Conservation (phyloP, 2,888 invertebrate species). For the Pyrochroa serraticornis region DNA sequence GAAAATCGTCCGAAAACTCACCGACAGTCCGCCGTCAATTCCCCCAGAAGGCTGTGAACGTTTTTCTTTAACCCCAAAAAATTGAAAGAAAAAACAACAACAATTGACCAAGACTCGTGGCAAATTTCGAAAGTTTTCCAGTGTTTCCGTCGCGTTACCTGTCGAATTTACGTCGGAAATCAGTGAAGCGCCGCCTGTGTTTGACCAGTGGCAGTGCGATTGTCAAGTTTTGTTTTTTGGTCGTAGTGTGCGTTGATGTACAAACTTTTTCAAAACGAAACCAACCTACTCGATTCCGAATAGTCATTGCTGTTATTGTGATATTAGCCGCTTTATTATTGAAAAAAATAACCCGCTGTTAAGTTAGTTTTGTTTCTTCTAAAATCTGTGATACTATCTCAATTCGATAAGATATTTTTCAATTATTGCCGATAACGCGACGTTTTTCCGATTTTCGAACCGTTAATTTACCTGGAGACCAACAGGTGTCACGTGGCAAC, state of each 20-base stretch:
- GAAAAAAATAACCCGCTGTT: conserved; percentile 14
- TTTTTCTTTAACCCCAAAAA: conserved; percentile 4
- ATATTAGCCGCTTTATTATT: conserved; percentile 29
- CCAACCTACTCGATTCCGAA: conserved; percentile 9
- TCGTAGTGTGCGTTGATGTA: neutral
- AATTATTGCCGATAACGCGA: conserved; percentile 5
- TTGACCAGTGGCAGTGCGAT: conserved; percentile 24
- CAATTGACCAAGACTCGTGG: conserved; percentile 18
- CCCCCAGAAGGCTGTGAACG: conserved; percentile 43
- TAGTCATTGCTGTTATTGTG: conserved; percentile 33
- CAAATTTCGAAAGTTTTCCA: conserved; percentile 29
- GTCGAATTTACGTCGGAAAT: neutral
- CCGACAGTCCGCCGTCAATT: conserved; percentile 34
- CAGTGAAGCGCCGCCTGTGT: conserved; percentile 18
- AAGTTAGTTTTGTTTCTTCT: conserved; percentile 37
- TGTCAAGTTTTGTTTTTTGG: neutral
- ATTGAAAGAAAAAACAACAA: conserved; percentile 16
- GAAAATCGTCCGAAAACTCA: conserved; percentile 39
- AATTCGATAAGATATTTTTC: conserved; percentile 28
- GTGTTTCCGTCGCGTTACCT: conserved; percentile 19
- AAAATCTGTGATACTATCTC: conserved; percentile 38
- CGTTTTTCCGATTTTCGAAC: neutral
- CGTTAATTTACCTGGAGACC: conserved; percentile 23
- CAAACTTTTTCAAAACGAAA: neutral
- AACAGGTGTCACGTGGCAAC: conserved; percentile 53